Evolutionary conservation across 37 sponge, comb jelly and placozoan species (phyloP).

Genomic region (Lycopodina hypogea): DNA sequence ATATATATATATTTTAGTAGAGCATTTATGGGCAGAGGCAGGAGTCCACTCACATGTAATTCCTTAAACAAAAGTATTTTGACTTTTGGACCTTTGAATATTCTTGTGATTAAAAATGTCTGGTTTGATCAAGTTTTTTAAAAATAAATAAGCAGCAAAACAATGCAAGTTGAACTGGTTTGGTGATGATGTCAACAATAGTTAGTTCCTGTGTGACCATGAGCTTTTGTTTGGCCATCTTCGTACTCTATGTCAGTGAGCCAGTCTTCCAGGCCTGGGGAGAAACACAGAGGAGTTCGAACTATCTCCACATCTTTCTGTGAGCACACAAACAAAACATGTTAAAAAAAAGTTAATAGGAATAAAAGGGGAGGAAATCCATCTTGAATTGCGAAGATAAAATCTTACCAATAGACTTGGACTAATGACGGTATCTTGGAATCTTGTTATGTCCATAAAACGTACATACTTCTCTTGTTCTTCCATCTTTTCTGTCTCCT

Average conservation of each 20-base stretch:
- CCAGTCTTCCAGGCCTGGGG: slow-evolving; percentile 75
- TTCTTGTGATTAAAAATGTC: no score
- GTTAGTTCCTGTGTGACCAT: no score
- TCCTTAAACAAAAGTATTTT: no score
- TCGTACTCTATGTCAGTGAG: slow-evolving; percentile 22
- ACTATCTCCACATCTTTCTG: slow-evolving; percentile 22
- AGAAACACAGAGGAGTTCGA: slow-evolving; percentile 31
- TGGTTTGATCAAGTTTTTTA: no score
- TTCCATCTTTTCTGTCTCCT: neutral
- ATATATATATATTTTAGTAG: no score
- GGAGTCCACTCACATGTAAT: no score
- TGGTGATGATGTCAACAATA: no score
- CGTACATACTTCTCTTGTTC: slow-evolving; percentile 3
- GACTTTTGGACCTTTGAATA: no score
- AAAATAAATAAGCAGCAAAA: no score
- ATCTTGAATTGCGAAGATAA: neutral
- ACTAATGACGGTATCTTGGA: slow-evolving; percentile 15
- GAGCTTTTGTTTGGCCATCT: neutral
- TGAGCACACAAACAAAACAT: slow-evolving; percentile 1
- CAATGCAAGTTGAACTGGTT: no score
- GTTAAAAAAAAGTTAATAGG: neutral
- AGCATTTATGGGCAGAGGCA: no score
- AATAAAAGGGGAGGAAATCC: neutral
- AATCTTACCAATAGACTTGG: slow-evolving; percentile 55
- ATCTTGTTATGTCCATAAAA: neutral